A percentile compares a stretch with the other conserved stretches of the same genome.
These are phyloP conservation scores for Agelaius tricolor DNA, from an alignment of 2,113 vertebrate species.

Conservation along the genomic window DNA sequence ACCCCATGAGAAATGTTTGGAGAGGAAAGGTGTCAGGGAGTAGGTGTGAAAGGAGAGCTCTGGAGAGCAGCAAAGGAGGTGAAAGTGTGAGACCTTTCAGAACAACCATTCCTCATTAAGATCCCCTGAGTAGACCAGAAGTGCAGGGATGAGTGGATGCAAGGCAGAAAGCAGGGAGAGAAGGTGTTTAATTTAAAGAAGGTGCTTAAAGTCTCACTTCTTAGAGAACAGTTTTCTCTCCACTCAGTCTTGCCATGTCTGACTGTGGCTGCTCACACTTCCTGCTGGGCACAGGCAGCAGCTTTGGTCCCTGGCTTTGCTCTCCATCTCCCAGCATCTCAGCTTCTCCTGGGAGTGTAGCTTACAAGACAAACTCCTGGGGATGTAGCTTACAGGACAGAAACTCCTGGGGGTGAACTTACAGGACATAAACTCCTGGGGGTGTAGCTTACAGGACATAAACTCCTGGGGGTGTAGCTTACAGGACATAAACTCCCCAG, in stretches of 20 bases:
- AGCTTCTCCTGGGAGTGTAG: too few species aligned
- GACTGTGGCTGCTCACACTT: neutral
- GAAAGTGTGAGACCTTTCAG: neutral
- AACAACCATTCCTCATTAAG: neutral
- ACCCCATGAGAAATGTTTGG: neutral
- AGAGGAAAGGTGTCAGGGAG: neutral
- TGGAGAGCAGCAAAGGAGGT: neutral
- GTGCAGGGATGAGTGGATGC: neutral
- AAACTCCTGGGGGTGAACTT: too few species aligned
- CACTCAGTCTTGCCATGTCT: rapidly evolving
- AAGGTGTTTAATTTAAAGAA: neutral
- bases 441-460: too few species aligned
- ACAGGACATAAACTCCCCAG: neutral
- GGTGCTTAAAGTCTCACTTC: neutral
- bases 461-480: neutral
- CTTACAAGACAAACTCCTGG: neutral
- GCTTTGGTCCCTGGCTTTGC: neutral
- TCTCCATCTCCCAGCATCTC: neutral
- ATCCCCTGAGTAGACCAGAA: neutral
- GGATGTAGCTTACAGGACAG: too few species aligned
- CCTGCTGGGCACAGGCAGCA: neutral
- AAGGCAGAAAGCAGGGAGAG: neutral
- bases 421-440: too few species aligned
- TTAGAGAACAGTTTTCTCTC: neutral
- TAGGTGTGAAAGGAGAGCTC: neutral